Evolutionary conservation across 1,140 invertebrate species (phyloP), one percentile per base, ranked within the genome.

Genomic region (Bombus soroeensis): DNA sequence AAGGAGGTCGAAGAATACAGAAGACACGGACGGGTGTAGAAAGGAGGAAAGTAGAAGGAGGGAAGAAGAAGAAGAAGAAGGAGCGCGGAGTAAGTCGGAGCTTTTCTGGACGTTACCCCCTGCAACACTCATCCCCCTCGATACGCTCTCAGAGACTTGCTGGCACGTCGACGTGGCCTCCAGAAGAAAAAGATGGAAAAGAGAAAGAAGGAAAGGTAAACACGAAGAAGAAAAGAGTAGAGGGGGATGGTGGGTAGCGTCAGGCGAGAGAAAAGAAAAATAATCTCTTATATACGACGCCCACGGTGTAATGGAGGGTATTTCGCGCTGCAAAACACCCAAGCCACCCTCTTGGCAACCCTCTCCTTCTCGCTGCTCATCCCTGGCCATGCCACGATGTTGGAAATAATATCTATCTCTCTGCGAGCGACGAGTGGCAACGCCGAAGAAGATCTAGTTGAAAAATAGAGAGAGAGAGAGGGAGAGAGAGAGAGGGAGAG

Each of bases 311-410:
- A 94, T 94, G 94, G 93, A 94, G 93, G 93, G 91, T 94, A 95
- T 94, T 93, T 94, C 92, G 94, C 92, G 92, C 93, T 94, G 94
- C 93, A 94, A 95, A 94, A 94, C 93, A 95, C 91, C 92, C 91
- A 87, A 91, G 71, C 86, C 78, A 82, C 88, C 87, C 84, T 80
- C 75, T 85, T 77, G 81, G 87, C 90, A 85, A 84, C 76, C 86
- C 85, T 82, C 88, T 84, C 82, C 71, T 66, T 68, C 80, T n/a
- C 75, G 76, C 79, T 84, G 43, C 81, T 91, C 86, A 91, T 88
- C 88, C 88, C 88, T 87, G 81, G 88, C 86, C 74, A 83, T 83
- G 80, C 87, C 89, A 86, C 89, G 90, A 81, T 82, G 90, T 90
- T 92, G 92, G 93, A 94, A 94, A 93, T 93, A 94, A 93, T 94